Percentiles rank a stretch among this genome's conserved stretches.
These are phyloP conservation scores for Microtus oregoni DNA, from an alignment of 2,113 vertebrate genomes.

Conservation along the genomic window DNA sequence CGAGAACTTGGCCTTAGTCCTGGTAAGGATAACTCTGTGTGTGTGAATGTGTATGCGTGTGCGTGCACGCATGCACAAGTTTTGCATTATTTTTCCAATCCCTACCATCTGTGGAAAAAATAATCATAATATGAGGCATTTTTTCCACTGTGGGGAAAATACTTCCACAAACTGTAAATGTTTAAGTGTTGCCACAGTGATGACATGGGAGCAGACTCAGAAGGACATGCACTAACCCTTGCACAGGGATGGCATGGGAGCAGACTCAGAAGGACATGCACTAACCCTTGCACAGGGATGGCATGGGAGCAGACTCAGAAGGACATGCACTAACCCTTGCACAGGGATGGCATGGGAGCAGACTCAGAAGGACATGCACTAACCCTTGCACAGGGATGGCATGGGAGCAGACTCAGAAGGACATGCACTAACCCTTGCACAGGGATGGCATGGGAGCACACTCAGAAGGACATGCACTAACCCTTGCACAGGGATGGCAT, in stretches of 20 bases:
- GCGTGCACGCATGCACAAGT: not conserved
- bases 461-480: not conserved
- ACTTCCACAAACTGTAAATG: not conserved
- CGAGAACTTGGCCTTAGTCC: slow-evolving; percentile 97
- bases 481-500: not conserved
- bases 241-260: not conserved
- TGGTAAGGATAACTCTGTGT: slow-evolving; percentile 87
- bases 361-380: not conserved
- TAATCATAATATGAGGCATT: not conserved
- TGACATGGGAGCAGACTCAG: not conserved
- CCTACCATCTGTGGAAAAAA: not conserved
- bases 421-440: not conserved
- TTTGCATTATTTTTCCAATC: not conserved
- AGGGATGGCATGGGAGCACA: not conserved
- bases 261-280: not conserved
- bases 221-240: not conserved
- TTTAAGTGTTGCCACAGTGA: not conserved
- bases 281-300: too few species aligned
- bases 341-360: not conserved
- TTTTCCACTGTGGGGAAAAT: not conserved
- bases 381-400: too few species aligned
- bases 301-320: not conserved
- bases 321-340: not conserved
- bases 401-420: not conserved
- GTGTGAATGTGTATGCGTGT: not conserved